Evolutionary conservation across 2,797 vertebrate species (phyloP), one percentile per base, ranked within the genome.

Genomic region (Pantherophis vulpinus): DNA sequence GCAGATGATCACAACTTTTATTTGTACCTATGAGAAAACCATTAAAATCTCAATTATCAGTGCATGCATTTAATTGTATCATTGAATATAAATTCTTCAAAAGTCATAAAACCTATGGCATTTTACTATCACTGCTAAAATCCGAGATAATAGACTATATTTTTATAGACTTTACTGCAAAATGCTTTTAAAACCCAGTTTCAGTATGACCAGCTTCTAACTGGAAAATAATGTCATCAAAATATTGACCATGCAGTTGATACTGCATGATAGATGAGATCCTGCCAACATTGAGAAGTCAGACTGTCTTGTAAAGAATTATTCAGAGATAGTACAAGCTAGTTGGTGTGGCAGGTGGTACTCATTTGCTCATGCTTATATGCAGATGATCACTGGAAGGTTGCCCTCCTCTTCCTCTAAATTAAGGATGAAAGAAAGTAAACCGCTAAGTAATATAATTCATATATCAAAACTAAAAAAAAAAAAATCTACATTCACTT

Each of bases 401-500:
- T 47, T 25, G 79, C 37, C 7, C 42, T 4, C 10, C 42, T 83
- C 42, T 83, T 83, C 23, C 10, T 47, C 47, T 83, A 25, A 83
- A 47, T 83, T 47, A 47, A 13, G 20, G 23, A n/a, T 58, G n/a
- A 86, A 32, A 63, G 29, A 60, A 88, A 60, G 1, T 10, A 25
- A 79, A 42, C 56, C n/a, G 16, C 25, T 18, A 61, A 88, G 63
- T 32, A 93, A 7, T 37, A 56, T 86, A 20, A 12, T 61, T 66
- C 1, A 25, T 47, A 9, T 20, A 7, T 25, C 37, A 83, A 83
- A 25, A 47, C 42, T 47, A 12, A 25, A 83, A 74, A 32, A 37
- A 37, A 18, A 42, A 16, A 79, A 20, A 42, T 42, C 37, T 79
- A 74, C 11, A 61, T 56, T 11, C 56, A 11, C 97, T 97, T 97